phyloP scores from a whole-genome alignment of 2,888 invertebrate genomes.

The Ichneumoninae sp. region DNA sequence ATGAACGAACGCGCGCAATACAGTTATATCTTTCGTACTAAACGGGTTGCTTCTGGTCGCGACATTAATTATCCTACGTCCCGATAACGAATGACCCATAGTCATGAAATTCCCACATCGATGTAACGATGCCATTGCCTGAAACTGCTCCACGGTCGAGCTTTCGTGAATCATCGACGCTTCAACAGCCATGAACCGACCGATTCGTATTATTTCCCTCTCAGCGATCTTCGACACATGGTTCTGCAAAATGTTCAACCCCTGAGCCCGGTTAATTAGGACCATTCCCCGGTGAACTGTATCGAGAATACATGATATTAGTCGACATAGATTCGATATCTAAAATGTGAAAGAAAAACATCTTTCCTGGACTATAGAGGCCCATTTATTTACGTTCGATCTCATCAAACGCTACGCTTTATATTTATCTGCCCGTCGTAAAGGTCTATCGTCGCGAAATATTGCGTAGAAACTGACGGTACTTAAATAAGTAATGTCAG shows the following conservation, averaged over 20 bases:
- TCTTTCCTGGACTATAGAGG: not conserved
- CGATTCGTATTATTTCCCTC: not conserved
- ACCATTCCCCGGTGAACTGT: not conserved
- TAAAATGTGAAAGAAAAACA: not conserved
- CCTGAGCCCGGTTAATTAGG: not conserved
- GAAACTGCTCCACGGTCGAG: not conserved
- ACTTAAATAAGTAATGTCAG: not conserved
- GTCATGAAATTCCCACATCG: not conserved
- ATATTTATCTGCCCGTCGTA: not conserved
- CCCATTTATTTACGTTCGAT: not conserved
- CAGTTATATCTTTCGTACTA: slow-evolving; percentile 2
- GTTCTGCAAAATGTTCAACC: not conserved
- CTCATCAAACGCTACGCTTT: not conserved
- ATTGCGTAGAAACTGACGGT: not conserved
- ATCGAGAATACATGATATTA: not conserved
- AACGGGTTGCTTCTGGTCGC: slow-evolving; percentile 5
- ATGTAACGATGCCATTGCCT: not conserved
- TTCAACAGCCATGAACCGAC: not conserved
- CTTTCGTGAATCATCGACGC: not conserved
- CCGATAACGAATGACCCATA: slow-evolving; percentile 15
- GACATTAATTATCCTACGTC: slow-evolving; percentile 17
- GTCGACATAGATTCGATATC: not conserved
- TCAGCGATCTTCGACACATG: not conserved
- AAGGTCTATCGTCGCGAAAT: not conserved
- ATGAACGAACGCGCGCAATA: slow-evolving; percentile 7